Percentiles rank a stretch among this genome's conserved stretches.
These are phyloP conservation scores for Molossus alvarezi DNA, from an alignment of 2,797 vertebrate genomes.

Conservation along the genomic window DNA sequence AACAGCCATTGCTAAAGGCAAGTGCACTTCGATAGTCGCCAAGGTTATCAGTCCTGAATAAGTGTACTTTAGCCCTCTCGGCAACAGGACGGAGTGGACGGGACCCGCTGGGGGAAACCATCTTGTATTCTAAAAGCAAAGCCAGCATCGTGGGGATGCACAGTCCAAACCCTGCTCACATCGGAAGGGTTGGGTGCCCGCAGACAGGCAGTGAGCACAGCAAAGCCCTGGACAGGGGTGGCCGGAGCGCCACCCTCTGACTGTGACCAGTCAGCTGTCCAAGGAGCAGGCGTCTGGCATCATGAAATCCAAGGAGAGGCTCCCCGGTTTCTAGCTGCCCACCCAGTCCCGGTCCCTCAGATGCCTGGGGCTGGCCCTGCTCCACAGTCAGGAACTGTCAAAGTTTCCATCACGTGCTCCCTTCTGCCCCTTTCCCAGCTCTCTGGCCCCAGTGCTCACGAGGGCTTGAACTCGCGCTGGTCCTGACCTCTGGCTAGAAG, in stretches of 20 bases:
- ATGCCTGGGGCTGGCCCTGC: neutral
- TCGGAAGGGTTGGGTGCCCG: neutral
- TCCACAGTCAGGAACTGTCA: fast-evolving
- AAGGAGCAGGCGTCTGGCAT: fast-evolving
- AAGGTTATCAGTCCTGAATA: neutral
- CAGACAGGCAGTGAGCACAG: too few relatives aligned
- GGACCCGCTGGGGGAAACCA: neutral
- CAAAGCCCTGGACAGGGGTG: fast-evolving
- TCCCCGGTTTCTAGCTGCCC: fast-evolving
- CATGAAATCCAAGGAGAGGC: too few relatives aligned
- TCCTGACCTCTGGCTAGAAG: neutral
- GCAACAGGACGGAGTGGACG: neutral
- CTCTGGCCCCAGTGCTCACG: neutral
- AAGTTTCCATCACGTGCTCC: fast-evolving
- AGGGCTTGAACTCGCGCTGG: fast-evolving
- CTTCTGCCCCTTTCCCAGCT: too few relatives aligned
- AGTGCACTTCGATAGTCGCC: neutral
- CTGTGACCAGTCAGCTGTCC: fast-evolving
- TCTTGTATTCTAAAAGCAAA: neutral
- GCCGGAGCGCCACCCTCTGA: fast-evolving
- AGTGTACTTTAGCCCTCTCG: neutral
- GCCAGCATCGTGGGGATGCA: neutral
- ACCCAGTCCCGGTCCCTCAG: too few relatives aligned
- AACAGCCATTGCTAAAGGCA: neutral
- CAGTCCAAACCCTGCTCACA: fast-evolving